A percentile compares a stretch with the other conserved stretches of the same genome.
phyloP scores from a whole-genome alignment of 35 echinoderm and acorn worm species.

The Amphiura filiformis region DNA sequence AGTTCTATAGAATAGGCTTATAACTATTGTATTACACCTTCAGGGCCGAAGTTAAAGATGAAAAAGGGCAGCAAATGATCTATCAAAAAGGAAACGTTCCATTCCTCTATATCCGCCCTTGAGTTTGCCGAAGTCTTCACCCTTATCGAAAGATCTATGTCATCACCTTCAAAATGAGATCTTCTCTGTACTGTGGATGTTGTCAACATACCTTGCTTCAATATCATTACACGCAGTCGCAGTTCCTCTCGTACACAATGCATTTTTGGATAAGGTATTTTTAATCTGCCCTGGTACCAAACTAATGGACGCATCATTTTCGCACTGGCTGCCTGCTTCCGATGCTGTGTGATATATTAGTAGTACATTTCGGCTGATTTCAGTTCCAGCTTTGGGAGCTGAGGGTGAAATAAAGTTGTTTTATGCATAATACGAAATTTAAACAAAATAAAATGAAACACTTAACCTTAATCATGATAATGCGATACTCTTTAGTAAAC shows the following conservation, averaged over 20 bases:
- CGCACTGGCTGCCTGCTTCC: neutral
- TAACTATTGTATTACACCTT: no score
- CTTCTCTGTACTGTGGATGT: neutral
- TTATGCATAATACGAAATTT: no score
- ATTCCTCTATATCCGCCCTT: no score
- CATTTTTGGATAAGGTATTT: neutral
- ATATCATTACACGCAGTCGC: neutral
- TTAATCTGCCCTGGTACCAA: neutral
- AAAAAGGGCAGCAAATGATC: no score
- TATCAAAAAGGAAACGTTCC: no score
- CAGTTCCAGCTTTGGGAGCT: neutral
- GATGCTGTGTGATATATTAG: neutral
- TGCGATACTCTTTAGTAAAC: neutral
- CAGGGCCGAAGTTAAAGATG: no score
- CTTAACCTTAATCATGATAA: neutral
- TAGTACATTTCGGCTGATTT: neutral
- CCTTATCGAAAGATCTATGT: no score
- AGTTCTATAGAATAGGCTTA: no score
- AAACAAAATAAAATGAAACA: neutral
- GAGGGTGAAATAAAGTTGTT: neutral
- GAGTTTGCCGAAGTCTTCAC: no score
- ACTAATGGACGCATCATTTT: neutral
- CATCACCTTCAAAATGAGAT: no score
- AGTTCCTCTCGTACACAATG: neutral
- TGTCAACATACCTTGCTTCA: neutral